phyloP scores from a whole-genome alignment of 1,140 invertebrate species.

The Hestina assimilis region DNA sequence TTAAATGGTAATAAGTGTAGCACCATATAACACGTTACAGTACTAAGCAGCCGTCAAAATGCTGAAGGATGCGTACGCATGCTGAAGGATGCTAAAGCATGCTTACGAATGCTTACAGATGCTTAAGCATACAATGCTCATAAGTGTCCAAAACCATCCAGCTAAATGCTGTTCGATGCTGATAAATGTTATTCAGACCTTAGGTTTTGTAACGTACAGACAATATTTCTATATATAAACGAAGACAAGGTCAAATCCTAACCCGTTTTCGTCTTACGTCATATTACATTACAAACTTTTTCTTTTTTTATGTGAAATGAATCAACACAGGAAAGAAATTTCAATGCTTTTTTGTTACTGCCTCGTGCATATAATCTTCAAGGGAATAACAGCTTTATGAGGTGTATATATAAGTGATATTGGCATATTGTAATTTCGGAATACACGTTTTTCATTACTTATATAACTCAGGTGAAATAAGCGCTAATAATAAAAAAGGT shows the following conservation, averaged over 20 bases:
- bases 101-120: no score
- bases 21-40: no score
- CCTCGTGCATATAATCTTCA: conserved; percentile 1
- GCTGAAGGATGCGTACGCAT: no score
- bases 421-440: neutral
- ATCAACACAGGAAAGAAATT: conserved; percentile 39
- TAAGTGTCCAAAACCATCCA: no score
- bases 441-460: neutral
- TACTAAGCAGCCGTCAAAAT: no score
- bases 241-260: conserved; percentile 32
- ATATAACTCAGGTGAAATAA: conserved; percentile 16
- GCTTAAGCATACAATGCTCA: no score
- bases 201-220: conserved; percentile 16
- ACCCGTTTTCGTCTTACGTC: conserved; percentile 39
- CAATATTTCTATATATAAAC: conserved; percentile 19
- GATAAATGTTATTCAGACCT: neutral
- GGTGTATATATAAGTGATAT: neutral
- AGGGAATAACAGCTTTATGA: neutral
- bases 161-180: no score
- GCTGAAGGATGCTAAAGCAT: no score
- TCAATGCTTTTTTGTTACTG: conserved; percentile 19
- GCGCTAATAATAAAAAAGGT: conserved; percentile 15
- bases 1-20: no score
- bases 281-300: conserved; percentile 33
- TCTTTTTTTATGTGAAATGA: conserved; percentile 32